phyloP scores from a whole-genome alignment of 2,797 vertebrate genomes.

The Bradypodion pumilum region DNA sequence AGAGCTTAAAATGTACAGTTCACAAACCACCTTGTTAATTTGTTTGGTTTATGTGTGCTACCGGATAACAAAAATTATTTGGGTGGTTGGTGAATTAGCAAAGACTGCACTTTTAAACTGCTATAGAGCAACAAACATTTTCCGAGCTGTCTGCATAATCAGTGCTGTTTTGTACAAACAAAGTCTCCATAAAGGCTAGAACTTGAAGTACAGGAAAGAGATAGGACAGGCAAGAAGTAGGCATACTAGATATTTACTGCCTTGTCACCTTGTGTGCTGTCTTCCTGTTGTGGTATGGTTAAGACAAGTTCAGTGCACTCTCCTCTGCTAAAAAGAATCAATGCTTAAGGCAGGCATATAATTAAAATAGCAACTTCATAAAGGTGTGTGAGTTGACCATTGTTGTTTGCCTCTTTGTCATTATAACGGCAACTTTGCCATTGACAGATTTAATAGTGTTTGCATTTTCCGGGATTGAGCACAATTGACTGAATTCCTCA shows the following conservation, averaged over 20 bases:
- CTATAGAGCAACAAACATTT: not conserved
- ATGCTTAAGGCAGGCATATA: constrained; percentile 4
- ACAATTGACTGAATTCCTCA: constrained; percentile 12
- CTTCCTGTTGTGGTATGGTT: not conserved
- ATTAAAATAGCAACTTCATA: constrained; percentile 15
- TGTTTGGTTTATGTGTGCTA: not conserved
- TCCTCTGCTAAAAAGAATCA: constrained; percentile 10
- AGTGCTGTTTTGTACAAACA: not conserved
- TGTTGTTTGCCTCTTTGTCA: not conserved
- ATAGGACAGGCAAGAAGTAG: not conserved
- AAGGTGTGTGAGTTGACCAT: constrained; percentile 5
- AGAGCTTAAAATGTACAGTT: not conserved
- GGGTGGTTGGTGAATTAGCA: not conserved
- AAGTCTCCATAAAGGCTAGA: not conserved
- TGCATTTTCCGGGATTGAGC: not conserved
- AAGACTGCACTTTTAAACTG: not conserved
- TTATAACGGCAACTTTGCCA: not conserved
- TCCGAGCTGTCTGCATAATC: not conserved
- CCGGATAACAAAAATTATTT: not conserved
- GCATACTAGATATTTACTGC: not conserved
- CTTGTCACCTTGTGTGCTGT: not conserved
- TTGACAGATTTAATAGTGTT: constrained; percentile 13
- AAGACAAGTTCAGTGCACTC: not conserved
- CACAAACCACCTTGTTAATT: not conserved
- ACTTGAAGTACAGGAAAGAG: not conserved